These are phyloP conservation scores for Galeopterus variegatus DNA, from an alignment of 2,113 vertebrate species.

Conservation along the genomic window DNA sequence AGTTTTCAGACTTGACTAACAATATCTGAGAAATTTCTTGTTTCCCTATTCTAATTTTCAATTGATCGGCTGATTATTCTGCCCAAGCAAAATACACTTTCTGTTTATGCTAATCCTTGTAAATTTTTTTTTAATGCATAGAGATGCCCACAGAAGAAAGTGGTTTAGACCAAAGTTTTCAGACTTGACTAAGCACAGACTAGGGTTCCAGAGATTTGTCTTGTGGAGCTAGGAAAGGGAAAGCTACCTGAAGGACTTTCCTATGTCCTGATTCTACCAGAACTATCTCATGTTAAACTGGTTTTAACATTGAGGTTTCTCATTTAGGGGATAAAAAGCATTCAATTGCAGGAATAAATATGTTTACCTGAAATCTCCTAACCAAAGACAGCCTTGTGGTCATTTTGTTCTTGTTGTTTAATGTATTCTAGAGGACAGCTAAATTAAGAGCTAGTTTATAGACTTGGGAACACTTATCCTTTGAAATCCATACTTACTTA, in stretches of 20 bases:
- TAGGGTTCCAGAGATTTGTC: background rate
- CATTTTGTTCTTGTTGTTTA: background rate
- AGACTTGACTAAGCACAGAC: background rate
- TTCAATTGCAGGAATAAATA: background rate
- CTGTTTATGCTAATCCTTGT: background rate
- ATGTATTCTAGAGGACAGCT: background rate
- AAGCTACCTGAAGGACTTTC: background rate
- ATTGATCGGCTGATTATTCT: background rate
- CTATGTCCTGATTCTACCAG: background rate
- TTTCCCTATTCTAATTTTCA: background rate
- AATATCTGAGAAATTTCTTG: background rate
- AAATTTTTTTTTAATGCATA: background rate
- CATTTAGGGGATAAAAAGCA: background rate
- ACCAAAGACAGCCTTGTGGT: background rate
- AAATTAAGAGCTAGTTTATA: conserved; percentile 44
- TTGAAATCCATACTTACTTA: conserved; percentile 53
- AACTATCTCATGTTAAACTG: background rate
- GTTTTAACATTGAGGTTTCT: background rate
- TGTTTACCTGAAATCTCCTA: background rate
- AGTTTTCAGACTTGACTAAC: background rate
- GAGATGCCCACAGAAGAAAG: background rate
- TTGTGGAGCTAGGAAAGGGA: background rate
- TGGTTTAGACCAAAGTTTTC: background rate
- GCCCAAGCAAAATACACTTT: background rate
- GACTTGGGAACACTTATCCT: background rate